Percentiles rank a stretch among this genome's conserved stretches.
These are phyloP conservation scores for Leptinotarsa haldemani DNA, from an alignment of 2,888 invertebrate species.

Conservation along the genomic window DNA sequence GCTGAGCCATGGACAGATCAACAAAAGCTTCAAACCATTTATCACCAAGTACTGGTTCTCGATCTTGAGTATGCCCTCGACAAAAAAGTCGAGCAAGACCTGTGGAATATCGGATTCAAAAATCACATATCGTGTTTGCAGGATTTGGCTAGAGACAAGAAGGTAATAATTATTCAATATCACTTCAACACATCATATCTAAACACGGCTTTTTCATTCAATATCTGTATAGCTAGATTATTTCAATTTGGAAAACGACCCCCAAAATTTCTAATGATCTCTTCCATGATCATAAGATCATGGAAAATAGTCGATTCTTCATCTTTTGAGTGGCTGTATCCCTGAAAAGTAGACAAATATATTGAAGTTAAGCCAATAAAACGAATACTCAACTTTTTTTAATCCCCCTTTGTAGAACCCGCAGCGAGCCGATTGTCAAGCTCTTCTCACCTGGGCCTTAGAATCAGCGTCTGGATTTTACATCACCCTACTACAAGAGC, in stretches of 20 bases:
- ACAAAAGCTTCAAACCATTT: conserved; percentile 70
- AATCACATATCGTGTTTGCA: conserved; percentile 86
- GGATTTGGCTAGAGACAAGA: conserved; percentile 81
- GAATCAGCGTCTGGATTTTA: conserved; percentile 90
- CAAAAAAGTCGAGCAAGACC: conserved; percentile 89
- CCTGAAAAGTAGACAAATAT: too few species aligned
- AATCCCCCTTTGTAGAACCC: conserved; percentile 70
- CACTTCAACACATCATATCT: background rate
- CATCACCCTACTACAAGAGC: conserved; percentile 81
- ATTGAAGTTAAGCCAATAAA: too few species aligned
- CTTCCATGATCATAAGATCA: too few species aligned
- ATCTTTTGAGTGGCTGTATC: too few species aligned
- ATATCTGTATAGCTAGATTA: background rate
- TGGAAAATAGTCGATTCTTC: too few species aligned
- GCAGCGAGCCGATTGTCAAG: conserved; percentile 79
- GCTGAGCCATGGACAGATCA: conserved; percentile 64
- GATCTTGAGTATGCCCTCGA: conserved; percentile 89
- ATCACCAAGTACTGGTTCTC: conserved; percentile 79
- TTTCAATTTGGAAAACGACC: background rate
- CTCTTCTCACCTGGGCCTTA: conserved; percentile 82
- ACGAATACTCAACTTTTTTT: too few species aligned
- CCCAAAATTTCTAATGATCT: background rate
- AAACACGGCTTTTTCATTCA: background rate
- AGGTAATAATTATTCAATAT: conserved; percentile 67
- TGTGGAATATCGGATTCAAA: conserved; percentile 91